Evolutionary conservation across 2,888 invertebrate species (phyloP).

Genomic region (Drosophila recens): DNA sequence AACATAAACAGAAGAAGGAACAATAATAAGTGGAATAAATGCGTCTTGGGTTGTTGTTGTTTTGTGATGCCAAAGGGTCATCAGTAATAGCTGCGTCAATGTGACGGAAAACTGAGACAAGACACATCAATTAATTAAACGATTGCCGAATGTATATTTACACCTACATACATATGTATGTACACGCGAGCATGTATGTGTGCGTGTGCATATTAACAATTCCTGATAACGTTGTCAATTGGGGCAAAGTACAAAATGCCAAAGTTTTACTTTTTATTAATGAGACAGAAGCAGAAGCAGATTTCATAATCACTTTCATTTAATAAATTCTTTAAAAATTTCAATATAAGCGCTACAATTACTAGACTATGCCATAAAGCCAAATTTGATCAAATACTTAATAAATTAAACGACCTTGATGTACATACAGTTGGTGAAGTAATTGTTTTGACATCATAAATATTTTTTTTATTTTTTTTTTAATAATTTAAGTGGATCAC

Average conservation of each 20-base stretch:
- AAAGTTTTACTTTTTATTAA: constrained; percentile 35
- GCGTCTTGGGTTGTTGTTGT: constrained; percentile 16
- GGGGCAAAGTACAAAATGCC: constrained; percentile 57
- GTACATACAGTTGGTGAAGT: background rate
- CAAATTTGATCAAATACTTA: constrained; percentile 26
- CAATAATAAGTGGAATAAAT: constrained; percentile 17
- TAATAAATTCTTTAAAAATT: constrained; percentile 29
- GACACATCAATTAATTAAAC: constrained; percentile 38
- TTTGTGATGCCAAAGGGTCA: constrained; percentile 48
- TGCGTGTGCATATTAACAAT: constrained; percentile 1
- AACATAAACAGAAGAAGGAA: constrained; percentile 9
- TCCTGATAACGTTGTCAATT: constrained; percentile 37
- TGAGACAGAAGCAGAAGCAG: constrained; percentile 4
- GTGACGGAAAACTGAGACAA: constrained; percentile 56
- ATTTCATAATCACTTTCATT: constrained; percentile 51
- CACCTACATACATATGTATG: constrained; percentile 4
- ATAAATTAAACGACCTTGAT: constrained; percentile 15
- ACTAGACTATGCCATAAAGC: constrained; percentile 21
- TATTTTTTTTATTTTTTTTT: background rate
- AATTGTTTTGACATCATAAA: background rate
- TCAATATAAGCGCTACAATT: constrained; percentile 17
- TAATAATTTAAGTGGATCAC: background rate
- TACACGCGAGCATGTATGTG: background rate
- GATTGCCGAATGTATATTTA: background rate
- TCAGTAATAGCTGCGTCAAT: constrained; percentile 53